Evolutionary conservation across 2,888 invertebrate species (phyloP).

Genomic region (Glaucopsyche alexis): DNA sequence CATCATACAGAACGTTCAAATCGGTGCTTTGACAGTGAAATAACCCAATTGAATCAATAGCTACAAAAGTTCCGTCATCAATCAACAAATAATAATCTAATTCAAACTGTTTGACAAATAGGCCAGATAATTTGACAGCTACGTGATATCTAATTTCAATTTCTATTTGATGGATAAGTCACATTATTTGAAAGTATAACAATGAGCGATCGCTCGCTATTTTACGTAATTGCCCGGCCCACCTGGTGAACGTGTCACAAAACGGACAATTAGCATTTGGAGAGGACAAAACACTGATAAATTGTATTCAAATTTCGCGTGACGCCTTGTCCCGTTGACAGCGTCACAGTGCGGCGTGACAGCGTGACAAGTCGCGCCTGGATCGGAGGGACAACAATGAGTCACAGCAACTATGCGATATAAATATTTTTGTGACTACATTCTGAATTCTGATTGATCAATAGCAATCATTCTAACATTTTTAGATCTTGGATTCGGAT

Average conservation of each 20-base stretch:
- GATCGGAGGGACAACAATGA: slow-evolving; percentile 50
- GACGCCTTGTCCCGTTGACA: slow-evolving; percentile 57
- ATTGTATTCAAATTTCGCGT: slow-evolving; percentile 68
- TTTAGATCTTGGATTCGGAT: no score
- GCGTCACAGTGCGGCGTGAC: slow-evolving; percentile 54
- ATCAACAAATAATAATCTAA: not conserved
- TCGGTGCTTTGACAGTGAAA: no score
- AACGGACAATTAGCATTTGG: slow-evolving; percentile 45
- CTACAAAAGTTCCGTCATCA: not conserved
- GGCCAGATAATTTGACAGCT: slow-evolving; percentile 1
- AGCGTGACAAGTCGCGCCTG: slow-evolving; percentile 57
- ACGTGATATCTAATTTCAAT: slow-evolving; percentile 7
- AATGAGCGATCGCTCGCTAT: slow-evolving; percentile 10
- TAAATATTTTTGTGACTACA: slow-evolving; percentile 55
- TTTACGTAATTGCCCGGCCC: slow-evolving; percentile 17
- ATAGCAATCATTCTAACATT: slow-evolving; percentile 41
- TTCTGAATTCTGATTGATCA: slow-evolving; percentile 57
- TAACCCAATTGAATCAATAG: no score
- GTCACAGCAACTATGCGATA: slow-evolving; percentile 52
- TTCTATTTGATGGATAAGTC: not conserved
- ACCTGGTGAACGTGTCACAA: slow-evolving; percentile 35
- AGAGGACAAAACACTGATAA: slow-evolving; percentile 50
- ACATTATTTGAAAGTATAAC: not conserved
- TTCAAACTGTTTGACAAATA: slow-evolving; percentile 8
- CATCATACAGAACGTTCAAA: not conserved